These are phyloP conservation scores for Diarsia brunnea DNA, from an alignment of 2,888 invertebrate species.

Conservation along the genomic window DNA sequence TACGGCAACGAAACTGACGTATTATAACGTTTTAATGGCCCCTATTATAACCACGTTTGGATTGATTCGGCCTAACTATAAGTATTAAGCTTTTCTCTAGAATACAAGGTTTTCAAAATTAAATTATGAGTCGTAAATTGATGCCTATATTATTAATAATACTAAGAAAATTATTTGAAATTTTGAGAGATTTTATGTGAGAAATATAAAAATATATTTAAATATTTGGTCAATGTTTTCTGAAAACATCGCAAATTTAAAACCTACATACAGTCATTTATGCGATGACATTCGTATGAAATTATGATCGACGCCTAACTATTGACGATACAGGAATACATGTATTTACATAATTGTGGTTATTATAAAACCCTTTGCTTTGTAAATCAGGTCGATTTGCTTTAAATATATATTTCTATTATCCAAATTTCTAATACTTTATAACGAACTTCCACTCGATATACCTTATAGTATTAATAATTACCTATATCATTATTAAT, in stretches of 20 bases:
- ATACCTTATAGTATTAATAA: conserved; percentile 28
- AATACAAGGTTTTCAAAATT: conserved; percentile 19
- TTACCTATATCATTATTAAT: conserved; percentile 19
- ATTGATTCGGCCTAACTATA: conserved; percentile 57
- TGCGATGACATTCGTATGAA: conserved; percentile 11
- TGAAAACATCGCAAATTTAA: conserved; percentile 1
- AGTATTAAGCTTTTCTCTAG: conserved; percentile 13
- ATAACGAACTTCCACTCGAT: conserved; percentile 27
- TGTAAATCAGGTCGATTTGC: conserved; percentile 54
- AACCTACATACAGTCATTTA: neutral
- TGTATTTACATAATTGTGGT: conserved; percentile 39
- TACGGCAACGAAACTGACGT: neutral
- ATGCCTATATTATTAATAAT: conserved; percentile 21
- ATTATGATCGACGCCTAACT: conserved; percentile 43
- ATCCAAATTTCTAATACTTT: conserved; percentile 26
- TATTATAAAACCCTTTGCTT: conserved; percentile 48
- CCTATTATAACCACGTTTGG: conserved; percentile 11
- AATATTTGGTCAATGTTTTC: neutral
- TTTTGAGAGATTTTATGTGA: conserved; percentile 7
- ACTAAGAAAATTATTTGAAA: conserved; percentile 24
- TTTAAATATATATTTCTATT: conserved; percentile 24
- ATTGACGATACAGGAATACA: conserved; percentile 57
- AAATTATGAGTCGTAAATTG: conserved; percentile 13
- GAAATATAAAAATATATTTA: neutral
- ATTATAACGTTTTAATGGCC: neutral